These are phyloP conservation scores for Cebidichthys violaceus DNA, from an alignment of 2,113 vertebrate species.

Conservation along the genomic window DNA sequence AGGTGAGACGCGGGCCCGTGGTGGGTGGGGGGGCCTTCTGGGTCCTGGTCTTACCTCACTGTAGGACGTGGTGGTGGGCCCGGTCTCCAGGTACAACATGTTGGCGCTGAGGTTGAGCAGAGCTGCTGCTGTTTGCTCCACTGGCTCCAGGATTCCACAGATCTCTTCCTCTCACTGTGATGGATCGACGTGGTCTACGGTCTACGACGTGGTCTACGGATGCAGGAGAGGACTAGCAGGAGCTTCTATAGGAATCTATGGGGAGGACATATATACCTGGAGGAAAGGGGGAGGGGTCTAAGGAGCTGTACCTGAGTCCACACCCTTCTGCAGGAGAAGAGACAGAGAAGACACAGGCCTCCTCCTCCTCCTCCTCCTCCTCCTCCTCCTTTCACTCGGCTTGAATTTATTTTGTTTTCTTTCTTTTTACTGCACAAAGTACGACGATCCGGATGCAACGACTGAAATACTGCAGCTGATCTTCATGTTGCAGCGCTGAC, in stretches of 20 bases:
- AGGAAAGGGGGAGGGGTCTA: conserved; percentile 88
- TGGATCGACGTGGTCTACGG: conserved; percentile 77
- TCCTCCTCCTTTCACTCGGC: too few species aligned
- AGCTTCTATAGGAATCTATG: conserved; percentile 91
- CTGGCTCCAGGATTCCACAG: conserved; percentile 96
- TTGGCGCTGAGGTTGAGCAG: conserved; percentile 98
- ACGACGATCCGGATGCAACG: too few species aligned
- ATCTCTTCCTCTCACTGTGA: conserved; percentile 89
- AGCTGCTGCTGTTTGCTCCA: conserved; percentile 95
- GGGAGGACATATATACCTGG: conserved; percentile 93
- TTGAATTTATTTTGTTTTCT: too few species aligned
- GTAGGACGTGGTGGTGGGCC: conserved; percentile 91
- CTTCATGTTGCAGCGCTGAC: too few species aligned
- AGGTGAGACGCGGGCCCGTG: too few species aligned
- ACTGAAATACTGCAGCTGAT: too few species aligned
- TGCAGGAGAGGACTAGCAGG: conserved; percentile 85
- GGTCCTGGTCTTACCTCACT: conserved; percentile 91
- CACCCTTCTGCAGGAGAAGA: conserved; percentile 79
- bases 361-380: too few species aligned
- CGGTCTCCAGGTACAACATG: conserved; percentile 99
- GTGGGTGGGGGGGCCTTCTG: too few species aligned
- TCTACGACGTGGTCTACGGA: conserved; percentile 18
- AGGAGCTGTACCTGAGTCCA: conserved; percentile 93
- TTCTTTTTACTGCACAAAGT: too few species aligned
- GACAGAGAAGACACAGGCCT: conserved; percentile 39